Evolutionary conservation across 2,888 invertebrate genomes (phyloP).

Genomic region (Neria commutata): DNA sequence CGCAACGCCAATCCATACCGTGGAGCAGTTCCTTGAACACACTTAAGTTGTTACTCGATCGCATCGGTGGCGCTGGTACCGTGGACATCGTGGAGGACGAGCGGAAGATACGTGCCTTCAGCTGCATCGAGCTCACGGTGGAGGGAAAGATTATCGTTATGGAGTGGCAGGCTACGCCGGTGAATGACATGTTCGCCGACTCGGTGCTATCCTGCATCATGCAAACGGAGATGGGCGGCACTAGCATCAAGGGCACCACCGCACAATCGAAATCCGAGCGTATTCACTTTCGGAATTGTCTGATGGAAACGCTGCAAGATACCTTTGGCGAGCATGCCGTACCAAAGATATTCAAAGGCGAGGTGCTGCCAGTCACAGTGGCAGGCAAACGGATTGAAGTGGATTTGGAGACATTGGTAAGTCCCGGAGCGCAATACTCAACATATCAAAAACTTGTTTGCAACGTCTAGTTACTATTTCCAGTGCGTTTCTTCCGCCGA

Average conservation of each 20-base stretch:
- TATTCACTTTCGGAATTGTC: slow-evolving; percentile 83
- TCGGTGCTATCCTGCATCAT: slow-evolving; percentile 88
- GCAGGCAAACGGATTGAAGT: slow-evolving; percentile 85
- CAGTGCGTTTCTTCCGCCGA: slow-evolving; percentile 80
- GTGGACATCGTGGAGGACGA: slow-evolving; percentile 74
- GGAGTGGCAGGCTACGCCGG: slow-evolving; percentile 95
- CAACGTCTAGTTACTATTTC: slow-evolving; percentile 30
- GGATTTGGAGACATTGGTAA: slow-evolving; percentile 74
- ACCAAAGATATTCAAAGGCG: slow-evolving; percentile 91
- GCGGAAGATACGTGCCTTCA: slow-evolving; percentile 79
- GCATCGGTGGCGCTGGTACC: slow-evolving; percentile 73
- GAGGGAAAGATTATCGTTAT: slow-evolving; percentile 84
- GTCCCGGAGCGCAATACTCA: not conserved
- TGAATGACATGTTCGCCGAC: slow-evolving; percentile 98
- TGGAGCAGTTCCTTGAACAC: slow-evolving; percentile 71
- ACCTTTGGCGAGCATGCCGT: slow-evolving; percentile 96
- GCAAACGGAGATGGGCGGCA: slow-evolving; percentile 76
- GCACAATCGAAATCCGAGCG: slow-evolving; percentile 79
- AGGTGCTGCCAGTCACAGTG: slow-evolving; percentile 83
- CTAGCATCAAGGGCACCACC: slow-evolving; percentile 68
- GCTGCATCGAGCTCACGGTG: slow-evolving; percentile 79
- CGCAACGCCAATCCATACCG: slow-evolving; percentile 89
- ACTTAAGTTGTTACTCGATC: slow-evolving; percentile 76
- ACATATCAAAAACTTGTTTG: not conserved
- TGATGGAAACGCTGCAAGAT: slow-evolving; percentile 67